These are phyloP conservation scores for Gibbula magus DNA, from an alignment of 2,888 invertebrate genomes.

Conservation along the genomic window DNA sequence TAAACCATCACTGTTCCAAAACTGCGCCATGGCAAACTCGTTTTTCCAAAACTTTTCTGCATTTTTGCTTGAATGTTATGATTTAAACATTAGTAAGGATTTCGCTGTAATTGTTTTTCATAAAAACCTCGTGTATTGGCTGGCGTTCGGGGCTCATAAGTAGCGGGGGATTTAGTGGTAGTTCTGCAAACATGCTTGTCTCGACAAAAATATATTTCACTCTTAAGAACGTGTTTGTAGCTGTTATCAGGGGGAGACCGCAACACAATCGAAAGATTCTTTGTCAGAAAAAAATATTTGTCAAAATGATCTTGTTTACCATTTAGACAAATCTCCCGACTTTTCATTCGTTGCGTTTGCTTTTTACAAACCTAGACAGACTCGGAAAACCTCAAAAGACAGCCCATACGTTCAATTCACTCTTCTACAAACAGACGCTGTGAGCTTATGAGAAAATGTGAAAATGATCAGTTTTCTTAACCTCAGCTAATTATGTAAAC, in stretches of 20 bases:
- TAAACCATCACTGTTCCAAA: too few species aligned
- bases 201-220: not conserved
- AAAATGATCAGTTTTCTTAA: conserved; percentile 29
- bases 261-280: not conserved
- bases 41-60: too few species aligned
- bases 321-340: not conserved
- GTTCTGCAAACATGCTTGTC: not conserved
- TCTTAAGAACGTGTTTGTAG: not conserved
- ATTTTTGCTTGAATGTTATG: not conserved
- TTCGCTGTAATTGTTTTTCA: conserved; percentile 4
- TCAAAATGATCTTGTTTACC: conserved; percentile 21
- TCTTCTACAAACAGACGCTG: conserved; percentile 2
- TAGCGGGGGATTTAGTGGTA: not conserved
- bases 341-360: conserved; percentile 4
- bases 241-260: not conserved
- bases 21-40: too few species aligned
- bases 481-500: conserved; percentile 27
- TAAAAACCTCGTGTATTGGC: not conserved
- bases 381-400: not conserved
- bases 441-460: conserved; percentile 27
- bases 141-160: not conserved
- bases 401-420: not conserved
- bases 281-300: conserved; percentile 21
- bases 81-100: conserved; percentile 11
- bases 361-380: not conserved